Percentiles rank a stretch among this genome's conserved stretches.
Conservation (phyloP, 1,140 invertebrate species). For the Himalopsyche phryganea region DNA sequence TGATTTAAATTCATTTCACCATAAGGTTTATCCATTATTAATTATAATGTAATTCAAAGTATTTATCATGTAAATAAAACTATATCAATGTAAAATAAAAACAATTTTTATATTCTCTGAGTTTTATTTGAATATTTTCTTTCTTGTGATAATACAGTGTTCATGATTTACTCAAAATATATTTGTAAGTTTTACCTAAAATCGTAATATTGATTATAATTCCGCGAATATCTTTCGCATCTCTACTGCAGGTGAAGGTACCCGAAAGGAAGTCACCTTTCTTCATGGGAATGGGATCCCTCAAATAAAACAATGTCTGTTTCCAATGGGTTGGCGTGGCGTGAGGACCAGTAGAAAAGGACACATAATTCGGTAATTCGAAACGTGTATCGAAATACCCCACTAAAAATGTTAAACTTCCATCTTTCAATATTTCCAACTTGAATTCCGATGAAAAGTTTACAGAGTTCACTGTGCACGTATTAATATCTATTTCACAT, state of each 20-base stretch:
- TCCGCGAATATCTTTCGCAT: constrained; percentile 45
- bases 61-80: constrained; percentile 24
- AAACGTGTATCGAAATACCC: constrained; percentile 94
- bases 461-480: constrained; percentile 74
- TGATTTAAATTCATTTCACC: too few species aligned
- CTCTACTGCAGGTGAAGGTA: constrained; percentile 57
- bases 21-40: background rate
- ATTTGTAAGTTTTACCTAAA: constrained; percentile 50
- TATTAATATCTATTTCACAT: constrained; percentile 75
- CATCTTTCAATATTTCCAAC: constrained; percentile 66
- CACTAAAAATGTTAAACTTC: constrained; percentile 80
- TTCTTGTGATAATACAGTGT: constrained; percentile 1
- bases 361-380: constrained; percentile 63
- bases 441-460: constrained; percentile 78
- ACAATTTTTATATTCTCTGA: constrained; percentile 16
- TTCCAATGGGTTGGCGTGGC: constrained; percentile 91
- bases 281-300: constrained; percentile 65
- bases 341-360: constrained; percentile 73
- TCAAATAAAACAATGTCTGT: constrained; percentile 89
- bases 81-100: constrained; percentile 41
- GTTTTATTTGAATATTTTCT: constrained; percentile 15
- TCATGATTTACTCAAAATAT: constrained; percentile 42
- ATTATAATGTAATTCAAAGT: constrained; percentile 14
- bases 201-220: constrained; percentile 45
- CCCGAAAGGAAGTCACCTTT: constrained; percentile 70